These are phyloP conservation scores for Columba livia DNA, from an alignment of 2,113 vertebrate species.

Conservation along the genomic window DNA sequence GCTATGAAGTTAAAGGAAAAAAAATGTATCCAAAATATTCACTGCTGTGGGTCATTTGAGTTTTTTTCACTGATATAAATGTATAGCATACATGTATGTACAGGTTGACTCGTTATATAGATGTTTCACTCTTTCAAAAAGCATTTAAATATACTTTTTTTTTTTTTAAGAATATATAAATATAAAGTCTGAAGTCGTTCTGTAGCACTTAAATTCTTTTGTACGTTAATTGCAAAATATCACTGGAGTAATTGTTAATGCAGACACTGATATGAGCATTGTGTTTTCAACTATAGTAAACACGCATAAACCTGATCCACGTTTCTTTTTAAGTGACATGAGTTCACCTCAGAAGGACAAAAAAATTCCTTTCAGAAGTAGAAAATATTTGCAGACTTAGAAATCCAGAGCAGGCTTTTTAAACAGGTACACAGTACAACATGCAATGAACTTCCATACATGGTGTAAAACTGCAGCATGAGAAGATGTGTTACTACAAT, in stretches of 20 bases:
- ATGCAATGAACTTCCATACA: background rate
- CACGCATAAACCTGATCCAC: background rate
- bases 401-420: background rate
- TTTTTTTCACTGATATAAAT: background rate
- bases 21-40: background rate
- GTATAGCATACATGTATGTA: background rate
- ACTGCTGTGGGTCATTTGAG: background rate
- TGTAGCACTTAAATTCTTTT: background rate
- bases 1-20: background rate
- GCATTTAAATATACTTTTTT: background rate
- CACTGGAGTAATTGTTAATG: no score
- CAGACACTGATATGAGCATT: background rate
- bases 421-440: background rate
- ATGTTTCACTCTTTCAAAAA: background rate
- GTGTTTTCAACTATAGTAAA: background rate
- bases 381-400: background rate
- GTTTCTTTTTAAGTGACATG: background rate
- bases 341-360: background rate
- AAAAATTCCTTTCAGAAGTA: background rate
- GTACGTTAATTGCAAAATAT: no score
- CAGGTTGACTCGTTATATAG: background rate
- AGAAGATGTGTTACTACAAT: background rate
- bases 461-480: background rate
- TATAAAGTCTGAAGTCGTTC: background rate
- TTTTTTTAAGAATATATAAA: background rate